Evolutionary conservation across 92 coral and sea anemone species (phyloP), one percentile per base, ranked within the genome.

Genomic region (Palythoa grandis): DNA sequence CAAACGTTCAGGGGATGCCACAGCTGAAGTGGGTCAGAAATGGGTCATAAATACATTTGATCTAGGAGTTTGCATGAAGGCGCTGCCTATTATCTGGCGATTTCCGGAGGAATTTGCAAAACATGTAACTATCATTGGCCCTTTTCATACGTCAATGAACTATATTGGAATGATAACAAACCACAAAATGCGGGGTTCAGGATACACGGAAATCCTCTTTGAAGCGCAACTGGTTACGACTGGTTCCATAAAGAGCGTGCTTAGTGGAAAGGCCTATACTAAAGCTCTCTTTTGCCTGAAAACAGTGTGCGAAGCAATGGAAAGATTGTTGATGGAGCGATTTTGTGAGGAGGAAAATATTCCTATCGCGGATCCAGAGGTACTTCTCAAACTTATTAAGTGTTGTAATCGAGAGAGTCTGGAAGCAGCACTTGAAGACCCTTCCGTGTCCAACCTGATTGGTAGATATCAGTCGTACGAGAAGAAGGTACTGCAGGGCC

Each of bases 71-170:
- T 91, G 92, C 58, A 79, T 91, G 88, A 84, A 89, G 29, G 92
- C 92, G 3, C 90, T 86, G 6, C 92, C 94, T 2, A 80, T 89
- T 85, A 91, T 88, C 29, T 91, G 92, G 94, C 66, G 72, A 78
- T 88, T 78, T 71, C 92, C 94, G 88, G 87, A 85, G 2, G 86
- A 89, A 52, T 91, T 89, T 65, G 85, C 87, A 11, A 74, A 70
- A 16, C 92, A 92, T 88, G 92, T 91, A 3, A 20, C 61, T 23
- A 79, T 88, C 47, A 74, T 72, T 80, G 90, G 94, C 14, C 91
- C 92, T 19, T 92, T 92, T 72, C 95, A 92, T 70, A 77, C 89
- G 15, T 89, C 69, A 2, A 89, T 87, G 85, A 85, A 78, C 76
- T 87, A 83, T 72, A 83, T 91, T 0, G 88, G 87, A 38, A 91